Conservation (phyloP, 1,140 invertebrate genomes). For the Penaeus japonicus region DNA sequence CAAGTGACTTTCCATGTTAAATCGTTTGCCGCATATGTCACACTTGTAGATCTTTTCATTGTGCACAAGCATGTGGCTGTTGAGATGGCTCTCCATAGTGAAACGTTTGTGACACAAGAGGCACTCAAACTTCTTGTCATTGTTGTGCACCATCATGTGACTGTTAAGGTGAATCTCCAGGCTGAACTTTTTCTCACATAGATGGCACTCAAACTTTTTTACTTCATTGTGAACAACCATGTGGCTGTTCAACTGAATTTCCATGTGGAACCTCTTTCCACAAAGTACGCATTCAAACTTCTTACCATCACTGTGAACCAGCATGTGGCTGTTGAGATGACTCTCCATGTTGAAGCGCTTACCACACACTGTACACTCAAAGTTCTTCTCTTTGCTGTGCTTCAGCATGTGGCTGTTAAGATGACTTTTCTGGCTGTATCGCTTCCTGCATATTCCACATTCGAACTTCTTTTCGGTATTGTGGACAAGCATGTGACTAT, state of each 20-base stretch:
- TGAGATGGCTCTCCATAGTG: neutral
- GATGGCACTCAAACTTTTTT: neutral
- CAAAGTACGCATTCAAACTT: neutral
- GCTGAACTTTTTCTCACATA: neutral
- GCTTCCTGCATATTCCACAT: neutral
- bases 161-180: neutral
- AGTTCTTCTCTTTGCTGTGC: neutral
- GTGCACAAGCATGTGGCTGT: neutral
- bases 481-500: neutral
- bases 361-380: neutral
- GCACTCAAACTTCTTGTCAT: neutral
- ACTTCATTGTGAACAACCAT: neutral
- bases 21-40: neutral
- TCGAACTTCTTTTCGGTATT: slow-evolving; percentile 53
- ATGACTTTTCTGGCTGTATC: neutral
- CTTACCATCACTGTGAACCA: neutral
- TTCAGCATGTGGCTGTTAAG: neutral
- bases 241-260: neutral
- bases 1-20: neutral
- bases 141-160: neutral
- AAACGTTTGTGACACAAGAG: neutral
- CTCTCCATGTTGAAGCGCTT: neutral
- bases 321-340: neutral
- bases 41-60: neutral
- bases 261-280: neutral